Base-by-base conservation (phyloP, 2,888 invertebrate genomes). In the Falcaria lacertinaria region DNA sequence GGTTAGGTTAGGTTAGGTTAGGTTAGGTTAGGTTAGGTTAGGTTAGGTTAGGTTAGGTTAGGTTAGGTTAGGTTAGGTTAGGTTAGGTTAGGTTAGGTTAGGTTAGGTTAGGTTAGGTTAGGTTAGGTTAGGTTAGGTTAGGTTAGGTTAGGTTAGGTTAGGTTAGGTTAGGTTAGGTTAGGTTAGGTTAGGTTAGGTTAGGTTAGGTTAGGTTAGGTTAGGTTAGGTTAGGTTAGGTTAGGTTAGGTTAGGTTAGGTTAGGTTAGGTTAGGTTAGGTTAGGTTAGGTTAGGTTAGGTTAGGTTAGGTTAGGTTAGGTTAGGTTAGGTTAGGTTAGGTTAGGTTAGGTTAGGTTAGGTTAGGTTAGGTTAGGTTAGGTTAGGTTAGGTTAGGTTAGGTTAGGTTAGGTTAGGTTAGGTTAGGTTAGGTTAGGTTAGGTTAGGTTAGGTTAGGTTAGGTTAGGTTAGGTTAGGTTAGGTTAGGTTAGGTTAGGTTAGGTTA, bases 341-440 rank as follows among this genome's bases (percentile, higher is more conserved):
- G 35, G 40, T 44, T 40, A 40, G 34, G 41, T 42, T 42, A 42
- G 41, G 41, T 42, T 42, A 42, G 41, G 41, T 42, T 42, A 42
- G 41, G 41, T 42, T 42, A 42, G 41, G 41, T 42, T 42, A 42
- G 41, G 41, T 42, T 42, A 42, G 41, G 41, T 42, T 42, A 35
- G 35, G 15, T 28, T 28, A 40, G 17, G 34, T 34, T 34, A 33
- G 17, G 34, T 40, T 38, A 38, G 35, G 28, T 34, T 41, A 28
- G 41, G 32, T 35, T 41, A 28, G 41, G 41, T 41, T 41, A 41
- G 41, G 41, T 41, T 41, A 41, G 41, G 41, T 42, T 42, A 42
- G 38, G 42, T 42, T 42, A 42, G 42, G 42, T 42, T 42, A 42
- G 42, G 42, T 42, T 42, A 42, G 42, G 42, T 42, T 42, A 42